Evolutionary conservation across 2,113 vertebrate genomes (phyloP), one percentile per base, ranked within the genome.

Genomic region (Xyrauchen texanus): DNA sequence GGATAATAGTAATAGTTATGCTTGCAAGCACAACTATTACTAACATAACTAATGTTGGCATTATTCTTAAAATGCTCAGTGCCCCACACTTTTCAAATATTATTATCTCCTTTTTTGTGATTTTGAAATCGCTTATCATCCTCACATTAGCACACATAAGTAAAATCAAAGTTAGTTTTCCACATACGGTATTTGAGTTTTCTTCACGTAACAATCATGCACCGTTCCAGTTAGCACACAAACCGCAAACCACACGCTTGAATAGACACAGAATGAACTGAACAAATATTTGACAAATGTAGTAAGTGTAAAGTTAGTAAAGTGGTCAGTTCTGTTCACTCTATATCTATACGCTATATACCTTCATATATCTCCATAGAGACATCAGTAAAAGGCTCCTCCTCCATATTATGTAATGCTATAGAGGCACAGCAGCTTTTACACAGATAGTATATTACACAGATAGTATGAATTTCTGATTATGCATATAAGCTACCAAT

Each of bases 321-420:
- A 60, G n/a, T 0, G 9, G 7, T 75, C 10, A 58, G 65, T 34
- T 78, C 15, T 7, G 53, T 21, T 34, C 45, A 52, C n/a, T 71
- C 68, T 63, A 9, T 71, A 62, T 79, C 61, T 60, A 55, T 57
- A 73, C 42, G 49, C 61, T 47, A 6, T 55, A 65, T 80, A 90
- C 88, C 91, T 92, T 92, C 85, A 44, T 89, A 51, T 44, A 3
- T 34, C 21, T 88, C 76, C 78, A 91, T 85, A 79, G 78, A 86
- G 68, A 86, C 86, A 49, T 86, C 87, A 84, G 72, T 80, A 8
- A 86, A 84, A 7, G 86, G 79, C 34, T 91, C 86, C 8, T 91
- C 89, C 51, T 90, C 86, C 79, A 67, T 79, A 44, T 86, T 60
- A 70, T 79, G 80, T 53, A 86, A 76, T 78, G 78, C 90, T 90